Evolutionary conservation across 2,113 vertebrate species (phyloP).

Genomic region (chimpanzee (Pan troglodytes)): NHGRI_mPanTro3-v2.1_pri NC_072421.2:29728001-29728500

Average conservation of each 20-base stretch:
- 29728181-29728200: neutral
- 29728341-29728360: neutral
- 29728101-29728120: neutral
- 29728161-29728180: neutral
- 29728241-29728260: neutral
- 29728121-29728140: neutral
- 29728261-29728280: neutral
- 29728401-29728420: neutral
- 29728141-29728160: constrained; percentile 14
- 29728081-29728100: neutral
- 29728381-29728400: neutral
- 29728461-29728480: neutral
- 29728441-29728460: neutral
- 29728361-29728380: neutral
- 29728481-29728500: neutral
- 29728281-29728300: neutral
- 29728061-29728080: constrained; percentile 13
- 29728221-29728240: neutral
- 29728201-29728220: neutral
- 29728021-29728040: neutral
- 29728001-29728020: neutral
- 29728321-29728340: constrained; percentile 37
- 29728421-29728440: neutral
- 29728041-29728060: neutral
- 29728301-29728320: neutral